These are phyloP conservation scores for Ectobius pallidus DNA, from an alignment of 2,888 invertebrate species.

Conservation along the genomic window DNA sequence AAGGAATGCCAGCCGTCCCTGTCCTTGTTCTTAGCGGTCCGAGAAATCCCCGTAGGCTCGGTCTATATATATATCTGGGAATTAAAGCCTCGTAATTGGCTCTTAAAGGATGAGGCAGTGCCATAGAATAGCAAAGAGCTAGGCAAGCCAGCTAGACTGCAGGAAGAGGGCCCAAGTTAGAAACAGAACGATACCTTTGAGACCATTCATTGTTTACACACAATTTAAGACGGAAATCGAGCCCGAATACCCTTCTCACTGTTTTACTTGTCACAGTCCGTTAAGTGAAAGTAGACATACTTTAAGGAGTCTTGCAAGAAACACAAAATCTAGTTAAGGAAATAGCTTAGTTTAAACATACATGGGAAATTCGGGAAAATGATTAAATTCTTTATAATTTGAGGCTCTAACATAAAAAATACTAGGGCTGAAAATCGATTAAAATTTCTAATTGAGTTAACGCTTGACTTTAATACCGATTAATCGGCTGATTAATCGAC, in stretches of 20 bases:
- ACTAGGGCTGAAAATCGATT: no score
- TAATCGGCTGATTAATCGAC: no score
- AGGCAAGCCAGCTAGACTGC: neutral
- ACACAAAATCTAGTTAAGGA: no score
- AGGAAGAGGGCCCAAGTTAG: slow-evolving; percentile 4
- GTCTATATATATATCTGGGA: slow-evolving; percentile 23
- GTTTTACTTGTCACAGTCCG: no score
- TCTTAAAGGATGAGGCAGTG: slow-evolving; percentile 26
- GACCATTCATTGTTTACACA: slow-evolving; percentile 35
- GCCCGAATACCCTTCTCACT: slow-evolving; percentile 11
- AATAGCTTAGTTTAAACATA: no score
- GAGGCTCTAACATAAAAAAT: no score
- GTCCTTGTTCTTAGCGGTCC: slow-evolving; percentile 21
- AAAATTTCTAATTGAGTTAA: no score
- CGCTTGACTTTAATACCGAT: no score
- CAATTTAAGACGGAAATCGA: slow-evolving; percentile 37
- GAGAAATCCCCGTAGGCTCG: slow-evolving; percentile 23
- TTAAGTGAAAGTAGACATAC: no score
- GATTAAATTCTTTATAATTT: no score
- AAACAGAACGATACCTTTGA: slow-evolving; percentile 33
- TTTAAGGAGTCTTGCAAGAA: no score
- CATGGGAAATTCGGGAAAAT: no score
- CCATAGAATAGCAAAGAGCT: neutral
- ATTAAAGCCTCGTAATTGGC: slow-evolving; percentile 30
- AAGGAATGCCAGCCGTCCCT: neutral